Conservation (phyloP, 1,140 invertebrate species). For the Dryas iulia region DNA sequence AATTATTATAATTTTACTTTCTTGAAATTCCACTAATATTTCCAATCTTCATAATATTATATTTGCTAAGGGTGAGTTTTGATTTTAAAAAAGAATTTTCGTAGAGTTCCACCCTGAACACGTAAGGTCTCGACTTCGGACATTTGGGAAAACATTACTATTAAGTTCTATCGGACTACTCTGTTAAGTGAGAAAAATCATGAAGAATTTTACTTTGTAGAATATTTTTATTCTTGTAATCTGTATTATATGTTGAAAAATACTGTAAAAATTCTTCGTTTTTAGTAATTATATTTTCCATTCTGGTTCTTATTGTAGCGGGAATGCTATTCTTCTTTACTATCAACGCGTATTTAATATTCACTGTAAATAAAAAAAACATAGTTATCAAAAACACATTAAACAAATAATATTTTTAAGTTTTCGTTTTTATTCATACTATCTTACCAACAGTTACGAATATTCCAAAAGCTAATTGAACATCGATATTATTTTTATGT, state of each 20-base stretch:
- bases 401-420: not conserved
- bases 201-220: constrained; percentile 12
- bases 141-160: no score
- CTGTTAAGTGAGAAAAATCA: no score
- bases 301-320: not conserved
- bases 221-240: not conserved
- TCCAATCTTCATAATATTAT: no score
- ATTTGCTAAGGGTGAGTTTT: no score
- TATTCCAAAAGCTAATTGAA: constrained; percentile 49
- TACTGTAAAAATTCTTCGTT: constrained; percentile 11
- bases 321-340: constrained; percentile 7
- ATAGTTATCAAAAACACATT: no score
- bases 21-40: no score
- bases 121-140: no score
- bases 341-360: constrained; percentile 34
- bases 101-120: no score
- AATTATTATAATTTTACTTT: no score
- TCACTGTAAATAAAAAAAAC: constrained; percentile 39
- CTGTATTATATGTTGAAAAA: not conserved
- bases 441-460: constrained; percentile 52
- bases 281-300: constrained; percentile 5
- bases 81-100: no score
- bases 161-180: no score
- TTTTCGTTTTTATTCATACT: not conserved
- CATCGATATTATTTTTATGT: constrained; percentile 41